Conservation (phyloP, 2,797 vertebrate species). For the Pelochelys cantorii region DNA sequence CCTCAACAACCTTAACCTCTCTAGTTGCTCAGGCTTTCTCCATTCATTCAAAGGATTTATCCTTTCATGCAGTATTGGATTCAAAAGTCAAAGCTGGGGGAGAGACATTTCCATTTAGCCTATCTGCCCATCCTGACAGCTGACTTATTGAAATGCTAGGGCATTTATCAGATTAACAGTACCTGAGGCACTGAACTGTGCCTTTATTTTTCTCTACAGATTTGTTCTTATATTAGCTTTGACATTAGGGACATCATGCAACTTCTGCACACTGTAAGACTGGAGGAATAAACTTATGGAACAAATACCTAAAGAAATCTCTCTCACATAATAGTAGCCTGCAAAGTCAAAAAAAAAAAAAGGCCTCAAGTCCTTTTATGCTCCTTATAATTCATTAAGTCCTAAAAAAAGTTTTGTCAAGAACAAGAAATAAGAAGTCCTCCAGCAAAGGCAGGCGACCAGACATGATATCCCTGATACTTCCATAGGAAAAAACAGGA, state of each 20-base stretch:
- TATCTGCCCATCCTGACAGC: not conserved
- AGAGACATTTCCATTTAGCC: not conserved
- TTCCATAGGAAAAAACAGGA: not conserved
- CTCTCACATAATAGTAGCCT: not conserved
- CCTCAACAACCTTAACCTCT: not conserved
- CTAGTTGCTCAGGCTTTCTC: not conserved
- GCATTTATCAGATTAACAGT: not conserved
- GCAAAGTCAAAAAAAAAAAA: not conserved
- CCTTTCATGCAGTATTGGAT: not conserved
- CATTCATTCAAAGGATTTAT: not conserved
- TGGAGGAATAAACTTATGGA: not conserved
- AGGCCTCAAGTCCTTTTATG: not conserved
- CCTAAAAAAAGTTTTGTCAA: not conserved
- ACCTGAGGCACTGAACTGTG: not conserved
- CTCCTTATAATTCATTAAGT: not conserved
- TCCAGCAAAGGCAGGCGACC: not conserved
- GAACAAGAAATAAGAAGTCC: not conserved
- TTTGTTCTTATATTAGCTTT: not conserved
- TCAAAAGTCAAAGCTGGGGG: not conserved
- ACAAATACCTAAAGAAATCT: not conserved
- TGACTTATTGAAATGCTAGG: not conserved
- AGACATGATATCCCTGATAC: not conserved
- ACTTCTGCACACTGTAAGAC: fast-evolving
- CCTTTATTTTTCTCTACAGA: not conserved
- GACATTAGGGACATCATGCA: not conserved